A percentile compares a stretch with the other conserved stretches of the same genome.
Evolutionary conservation across 2,113 vertebrate genomes (phyloP).

Genomic region (Lasiurus cinereus): DNA sequence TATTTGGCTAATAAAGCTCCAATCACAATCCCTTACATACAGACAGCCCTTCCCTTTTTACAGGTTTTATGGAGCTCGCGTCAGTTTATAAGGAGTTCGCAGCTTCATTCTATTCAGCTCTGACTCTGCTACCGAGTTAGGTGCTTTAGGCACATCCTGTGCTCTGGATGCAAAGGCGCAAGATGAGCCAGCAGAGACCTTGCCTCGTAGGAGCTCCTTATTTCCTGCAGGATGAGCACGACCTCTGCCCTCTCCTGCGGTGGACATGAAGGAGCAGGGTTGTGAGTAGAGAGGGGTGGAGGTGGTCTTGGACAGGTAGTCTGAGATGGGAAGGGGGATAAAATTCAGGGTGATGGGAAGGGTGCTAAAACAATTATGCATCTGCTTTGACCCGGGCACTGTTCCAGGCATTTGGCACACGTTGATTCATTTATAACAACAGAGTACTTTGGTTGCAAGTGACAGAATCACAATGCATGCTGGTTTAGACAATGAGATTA

Average conservation of each 20-base stretch:
- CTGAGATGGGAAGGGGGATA: background rate
- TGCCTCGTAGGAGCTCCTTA: fast-evolving
- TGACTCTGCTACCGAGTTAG: background rate
- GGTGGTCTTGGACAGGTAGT: background rate
- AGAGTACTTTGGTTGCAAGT: conserved; percentile 32
- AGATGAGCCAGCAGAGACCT: background rate
- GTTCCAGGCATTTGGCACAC: background rate
- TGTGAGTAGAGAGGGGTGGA: background rate
- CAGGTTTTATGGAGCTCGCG: conserved; percentile 61
- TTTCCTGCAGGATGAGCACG: background rate
- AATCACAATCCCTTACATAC: conserved; percentile 60
- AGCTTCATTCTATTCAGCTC: conserved; percentile 53
- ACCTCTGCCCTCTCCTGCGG: background rate
- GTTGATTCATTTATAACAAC: conserved; percentile 25
- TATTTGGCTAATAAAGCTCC: conserved; percentile 78
- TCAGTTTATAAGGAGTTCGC: conserved; percentile 60
- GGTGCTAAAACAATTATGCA: background rate
- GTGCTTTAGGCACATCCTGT: background rate
- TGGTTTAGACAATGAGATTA: background rate
- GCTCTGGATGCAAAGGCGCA: background rate
- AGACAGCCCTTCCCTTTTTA: conserved; percentile 49
- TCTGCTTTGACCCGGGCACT: background rate
- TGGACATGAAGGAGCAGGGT: background rate
- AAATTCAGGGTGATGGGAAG: background rate
- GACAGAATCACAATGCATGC: conserved; percentile 8